These are phyloP conservation scores for Spodoptera litura DNA, from an alignment of 1,140 invertebrate species.

Conservation along the genomic window DNA sequence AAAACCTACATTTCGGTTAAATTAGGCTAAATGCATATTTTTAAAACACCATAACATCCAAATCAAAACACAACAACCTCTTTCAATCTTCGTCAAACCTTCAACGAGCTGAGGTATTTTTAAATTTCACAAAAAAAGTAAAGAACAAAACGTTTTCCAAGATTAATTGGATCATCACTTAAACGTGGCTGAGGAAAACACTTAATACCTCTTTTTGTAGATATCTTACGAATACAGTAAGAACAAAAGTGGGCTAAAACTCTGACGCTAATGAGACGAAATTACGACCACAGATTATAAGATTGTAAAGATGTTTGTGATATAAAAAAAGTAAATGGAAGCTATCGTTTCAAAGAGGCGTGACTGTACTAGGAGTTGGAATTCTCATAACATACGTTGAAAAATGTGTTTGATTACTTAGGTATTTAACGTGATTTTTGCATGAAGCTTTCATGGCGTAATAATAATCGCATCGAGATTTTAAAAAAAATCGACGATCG, in stretches of 20 bases:
- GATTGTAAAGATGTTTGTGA: conserved; percentile 1
- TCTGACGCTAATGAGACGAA: conserved; percentile 11
- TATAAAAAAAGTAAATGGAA: background rate
- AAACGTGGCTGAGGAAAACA: conserved; percentile 16
- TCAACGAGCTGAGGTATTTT: background rate
- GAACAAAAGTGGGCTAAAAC: conserved; percentile 19
- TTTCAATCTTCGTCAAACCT: background rate
- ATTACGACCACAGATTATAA: conserved; percentile 1
- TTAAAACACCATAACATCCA: too few species aligned
- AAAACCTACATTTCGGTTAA: too few species aligned
- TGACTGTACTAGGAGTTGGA: background rate
- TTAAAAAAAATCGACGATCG: too few species aligned
- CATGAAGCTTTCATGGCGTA: too few species aligned
- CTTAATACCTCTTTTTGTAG: background rate
- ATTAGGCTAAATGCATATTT: too few species aligned
- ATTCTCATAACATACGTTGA: background rate
- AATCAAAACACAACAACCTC: too few species aligned
- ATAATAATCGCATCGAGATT: too few species aligned
- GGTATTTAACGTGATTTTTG: too few species aligned
- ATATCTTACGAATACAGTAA: conserved; percentile 12
- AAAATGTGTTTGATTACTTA: too few species aligned
- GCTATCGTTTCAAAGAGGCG: background rate
- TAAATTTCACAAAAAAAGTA: conserved; percentile 2
- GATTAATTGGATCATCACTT: conserved; percentile 31
- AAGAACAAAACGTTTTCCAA: background rate